These are phyloP conservation scores for Blera fallax DNA, from an alignment of 2,888 invertebrate species.

Conservation along the genomic window DNA sequence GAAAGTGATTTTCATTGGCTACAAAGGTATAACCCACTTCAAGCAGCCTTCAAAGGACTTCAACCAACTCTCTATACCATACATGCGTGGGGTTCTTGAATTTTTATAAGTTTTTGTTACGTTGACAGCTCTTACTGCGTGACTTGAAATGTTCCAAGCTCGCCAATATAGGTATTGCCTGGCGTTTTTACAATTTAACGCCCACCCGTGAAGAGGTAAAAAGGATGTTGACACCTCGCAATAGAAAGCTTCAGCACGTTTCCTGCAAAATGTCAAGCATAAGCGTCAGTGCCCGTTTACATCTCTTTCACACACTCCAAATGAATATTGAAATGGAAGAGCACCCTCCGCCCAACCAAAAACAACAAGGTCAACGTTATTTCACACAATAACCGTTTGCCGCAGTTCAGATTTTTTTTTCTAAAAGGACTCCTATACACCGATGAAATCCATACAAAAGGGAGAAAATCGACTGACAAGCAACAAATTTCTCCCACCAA, in stretches of 20 bases:
- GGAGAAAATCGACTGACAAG: slow-evolving; percentile 5
- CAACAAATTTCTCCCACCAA: slow-evolving; percentile 10
- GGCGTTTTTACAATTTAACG: neutral
- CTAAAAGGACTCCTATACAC: neutral
- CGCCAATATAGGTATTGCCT: neutral
- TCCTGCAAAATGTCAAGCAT: slow-evolving; percentile 9
- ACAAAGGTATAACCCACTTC: too few relatives aligned
- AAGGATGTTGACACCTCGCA: slow-evolving; percentile 26
- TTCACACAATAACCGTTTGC: neutral
- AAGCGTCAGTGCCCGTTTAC: slow-evolving; percentile 4
- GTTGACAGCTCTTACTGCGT: neutral
- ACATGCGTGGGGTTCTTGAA: neutral
- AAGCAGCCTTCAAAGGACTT: too few relatives aligned
- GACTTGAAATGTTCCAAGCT: neutral
- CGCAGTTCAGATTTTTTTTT: neutral
- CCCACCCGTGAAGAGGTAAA: neutral
- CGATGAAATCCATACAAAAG: neutral
- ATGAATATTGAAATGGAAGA: slow-evolving; percentile 12
- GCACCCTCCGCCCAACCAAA: neutral
- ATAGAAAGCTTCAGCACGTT: slow-evolving; percentile 15
- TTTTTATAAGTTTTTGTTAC: neutral
- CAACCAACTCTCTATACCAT: too few relatives aligned
- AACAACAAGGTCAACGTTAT: slow-evolving; percentile 15
- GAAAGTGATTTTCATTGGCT: too few relatives aligned
- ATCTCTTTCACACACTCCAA: neutral